phyloP scores from a whole-genome alignment of 1,140 invertebrate genomes.

The Stegodyphus dumicola region DNA sequence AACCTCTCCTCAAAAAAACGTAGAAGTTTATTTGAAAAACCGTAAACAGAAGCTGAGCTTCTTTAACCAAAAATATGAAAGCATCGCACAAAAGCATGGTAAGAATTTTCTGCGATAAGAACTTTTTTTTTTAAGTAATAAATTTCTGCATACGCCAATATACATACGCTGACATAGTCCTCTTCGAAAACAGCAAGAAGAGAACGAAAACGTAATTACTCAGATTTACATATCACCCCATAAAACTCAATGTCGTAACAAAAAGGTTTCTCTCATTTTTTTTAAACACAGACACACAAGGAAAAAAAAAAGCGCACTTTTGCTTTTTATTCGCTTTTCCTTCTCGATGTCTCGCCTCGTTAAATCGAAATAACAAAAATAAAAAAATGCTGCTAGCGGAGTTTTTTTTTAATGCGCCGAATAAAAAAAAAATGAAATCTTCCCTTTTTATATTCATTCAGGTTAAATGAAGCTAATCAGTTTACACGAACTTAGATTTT shows the following conservation, averaged over 20 bases:
- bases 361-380: constrained; percentile 2
- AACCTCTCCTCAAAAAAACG: too few species aligned
- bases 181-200: too few species aligned
- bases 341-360: constrained; percentile 15
- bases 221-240: too few species aligned
- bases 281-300: background rate
- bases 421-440: background rate
- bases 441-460: background rate
- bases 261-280: background rate
- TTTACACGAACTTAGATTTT: constrained; percentile 8
- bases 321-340: constrained; percentile 4
- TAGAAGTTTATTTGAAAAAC: too few species aligned
- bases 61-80: too few species aligned
- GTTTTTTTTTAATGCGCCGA: background rate
- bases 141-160: too few species aligned
- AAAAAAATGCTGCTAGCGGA: background rate
- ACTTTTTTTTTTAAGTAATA: too few species aligned
- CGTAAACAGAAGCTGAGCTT: too few species aligned
- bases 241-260: background rate
- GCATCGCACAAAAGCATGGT: too few species aligned
- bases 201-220: too few species aligned
- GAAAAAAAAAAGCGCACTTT: background rate
- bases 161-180: too few species aligned
- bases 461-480: constrained; percentile 29
- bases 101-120: too few species aligned